Evolutionary conservation across 2,888 invertebrate genomes (phyloP), one percentile per base, ranked within the genome.

Genomic region (Agrotis puta): DNA sequence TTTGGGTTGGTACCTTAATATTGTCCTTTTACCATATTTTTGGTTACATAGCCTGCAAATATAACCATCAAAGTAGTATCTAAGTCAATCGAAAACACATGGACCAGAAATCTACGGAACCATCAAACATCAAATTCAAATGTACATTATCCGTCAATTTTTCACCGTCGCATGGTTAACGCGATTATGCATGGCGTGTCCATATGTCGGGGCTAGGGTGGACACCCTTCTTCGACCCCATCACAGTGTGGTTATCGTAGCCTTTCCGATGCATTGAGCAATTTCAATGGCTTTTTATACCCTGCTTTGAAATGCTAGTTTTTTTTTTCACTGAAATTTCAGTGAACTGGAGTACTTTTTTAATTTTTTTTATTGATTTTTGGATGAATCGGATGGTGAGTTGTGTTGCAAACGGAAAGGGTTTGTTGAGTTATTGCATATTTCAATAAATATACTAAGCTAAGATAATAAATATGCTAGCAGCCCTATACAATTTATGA

Each of bases 191-290:
- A 84, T 82, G 84, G 78, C 69, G 63, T 81, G 74, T 82, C 87
- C 88, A 88, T 89, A 86, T 88, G 89, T 85, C 74, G 67, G 64
- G 57, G 58, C 48, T 73, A 74, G 85, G 87, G 87, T 81, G 77
- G 67, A 68, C 83, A 79, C 82, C 87, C 83, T 70, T 22, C 70
- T 53, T 68, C 64, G 27, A 68, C 64, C 75, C 79, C 72, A 74
- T 81, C 72, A 57, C 27, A 54, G 58, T 79, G 83, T 54, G 85
- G 86, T 88, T 87, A 88, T 86, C 80, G 72, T 54, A 82, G 81
- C 71, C 74, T 83, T 88, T 87, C 85, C 88, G 79, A 87, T 88
- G 86, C 88, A 86, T 88, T 88, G 87, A 83, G 73, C 89, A 89
- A 89, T 87, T 82, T 70, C 81, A 82, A 68, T 77, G 70, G 80